Evolutionary conservation across 2,888 invertebrate species (phyloP), one percentile per base, ranked within the genome.

Genomic region (Tholera decimalis): DNA sequence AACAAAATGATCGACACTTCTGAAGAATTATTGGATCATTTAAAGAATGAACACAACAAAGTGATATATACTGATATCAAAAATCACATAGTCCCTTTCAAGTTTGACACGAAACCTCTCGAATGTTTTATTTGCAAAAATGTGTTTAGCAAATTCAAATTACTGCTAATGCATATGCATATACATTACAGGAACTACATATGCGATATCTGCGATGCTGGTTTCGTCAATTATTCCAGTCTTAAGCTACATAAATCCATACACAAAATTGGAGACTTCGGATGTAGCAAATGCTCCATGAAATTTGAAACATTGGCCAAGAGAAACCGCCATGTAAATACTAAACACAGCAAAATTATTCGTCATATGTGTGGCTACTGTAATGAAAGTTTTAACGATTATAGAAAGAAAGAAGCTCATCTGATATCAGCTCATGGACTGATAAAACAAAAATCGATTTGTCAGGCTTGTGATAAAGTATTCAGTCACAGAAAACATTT

Each of bases 401-500:
- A 93, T 33, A 85, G 89, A 0, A 91, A 90, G 78, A 93, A 92
- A 60, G 87, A 91, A 24, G 86, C 83, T 0, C 94, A 93, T 47
- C 87, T 91, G 41, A 88, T 87, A 0, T 83, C 85, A 7, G 41
- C 79, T 1, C 94, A 94, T 33, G 93, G 93, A 0, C 11, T 72
- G 4, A 0, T 33, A 83, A 6, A 73, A 78, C 30, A 54, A 1
- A 57, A 91, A 1, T 80, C 93, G 5, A 88, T 87, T 7, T 96
- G 96, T 61, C 87, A 89, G 13, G 91, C 94, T 0, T 96, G 96
- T 53, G 91, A 91, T 1, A 94, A 92, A 69, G 88, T 87, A 0
- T 96, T 94, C 68, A 88, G 89, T 9, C 93, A 93, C 63, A 93
- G 93, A 28, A 91, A 94, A 39, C 87, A 93, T 13, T 80, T 96